phyloP scores from a whole-genome alignment of 2,113 vertebrate species.

The Gobio gobio region DNA sequence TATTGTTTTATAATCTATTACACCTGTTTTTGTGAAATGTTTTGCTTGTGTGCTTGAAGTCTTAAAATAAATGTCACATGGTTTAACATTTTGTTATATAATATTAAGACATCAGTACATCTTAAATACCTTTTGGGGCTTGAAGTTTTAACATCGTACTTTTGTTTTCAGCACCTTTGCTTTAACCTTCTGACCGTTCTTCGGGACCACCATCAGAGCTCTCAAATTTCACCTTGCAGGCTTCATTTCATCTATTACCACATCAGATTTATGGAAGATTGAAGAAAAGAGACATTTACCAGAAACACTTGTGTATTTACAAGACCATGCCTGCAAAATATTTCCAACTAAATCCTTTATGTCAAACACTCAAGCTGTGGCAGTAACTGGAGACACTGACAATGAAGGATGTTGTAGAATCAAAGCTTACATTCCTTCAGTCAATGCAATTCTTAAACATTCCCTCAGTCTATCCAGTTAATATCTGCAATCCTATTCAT shows the following conservation, averaged over 20 bases:
- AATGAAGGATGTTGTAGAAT: not conserved
- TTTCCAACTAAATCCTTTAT: not conserved
- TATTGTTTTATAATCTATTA: not conserved
- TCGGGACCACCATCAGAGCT: not conserved
- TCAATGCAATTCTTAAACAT: conserved; percentile 1
- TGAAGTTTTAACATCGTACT: not conserved
- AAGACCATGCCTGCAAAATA: conserved; percentile 13
- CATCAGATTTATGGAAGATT: conserved; percentile 9
- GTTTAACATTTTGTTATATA: not conserved
- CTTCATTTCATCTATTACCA: conserved; percentile 4
- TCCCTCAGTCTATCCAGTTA: not conserved
- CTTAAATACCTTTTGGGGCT: not conserved
- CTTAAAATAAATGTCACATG: not conserved
- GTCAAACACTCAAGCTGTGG: not conserved
- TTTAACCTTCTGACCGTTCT: not conserved
- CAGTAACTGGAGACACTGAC: not conserved
- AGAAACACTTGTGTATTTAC: conserved; percentile 19
- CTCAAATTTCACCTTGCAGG: not conserved
- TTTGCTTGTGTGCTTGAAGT: not conserved
- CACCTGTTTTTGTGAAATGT: not conserved
- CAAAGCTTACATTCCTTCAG: not conserved
- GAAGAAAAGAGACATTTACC: not conserved
- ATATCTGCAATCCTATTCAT: conserved; percentile 5
- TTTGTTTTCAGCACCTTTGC: not conserved
- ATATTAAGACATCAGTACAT: not conserved